phyloP scores from a whole-genome alignment of 2,797 vertebrate species.

The Muraenolepis orangiensis region DNA sequence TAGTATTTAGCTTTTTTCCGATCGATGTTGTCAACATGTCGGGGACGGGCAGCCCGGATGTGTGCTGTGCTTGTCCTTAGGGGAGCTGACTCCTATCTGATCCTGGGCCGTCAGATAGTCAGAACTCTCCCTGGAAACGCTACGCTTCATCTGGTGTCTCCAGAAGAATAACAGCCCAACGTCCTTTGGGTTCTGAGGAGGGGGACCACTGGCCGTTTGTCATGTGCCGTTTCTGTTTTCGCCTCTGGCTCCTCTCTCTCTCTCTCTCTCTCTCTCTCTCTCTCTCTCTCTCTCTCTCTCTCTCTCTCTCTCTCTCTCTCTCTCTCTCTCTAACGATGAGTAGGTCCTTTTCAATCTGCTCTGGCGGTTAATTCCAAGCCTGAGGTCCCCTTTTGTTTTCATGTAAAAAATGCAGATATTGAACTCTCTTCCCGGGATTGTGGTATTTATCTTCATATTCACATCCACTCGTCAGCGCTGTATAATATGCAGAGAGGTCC shows the following conservation, averaged over 20 bases:
- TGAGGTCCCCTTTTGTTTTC: background rate
- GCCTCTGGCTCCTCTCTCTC: background rate
- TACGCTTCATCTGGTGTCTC: conserved; percentile 28
- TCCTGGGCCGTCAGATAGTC: conserved; percentile 46
- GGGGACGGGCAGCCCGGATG: conserved; percentile 24
- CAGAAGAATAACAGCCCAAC: conserved; percentile 42
- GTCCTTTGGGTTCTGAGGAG: conserved; percentile 8
- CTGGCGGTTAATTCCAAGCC: background rate
- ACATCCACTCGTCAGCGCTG: background rate
- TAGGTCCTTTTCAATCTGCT: background rate
- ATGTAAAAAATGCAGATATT: background rate
- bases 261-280: background rate
- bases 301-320: background rate
- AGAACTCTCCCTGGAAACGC: conserved; percentile 37
- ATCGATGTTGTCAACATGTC: conserved; percentile 18
- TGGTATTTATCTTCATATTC: background rate
- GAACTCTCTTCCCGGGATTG: background rate
- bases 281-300: background rate
- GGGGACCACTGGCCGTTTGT: background rate
- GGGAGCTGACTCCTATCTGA: conserved; percentile 30
- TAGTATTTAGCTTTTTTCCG: conserved; percentile 17
- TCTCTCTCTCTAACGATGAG: background rate
- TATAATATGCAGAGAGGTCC: background rate
- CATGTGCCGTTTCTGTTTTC: background rate
- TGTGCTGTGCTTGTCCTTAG: conserved; percentile 19